Evolutionary conservation across 2,888 invertebrate species (phyloP), one percentile per base, ranked within the genome.

Genomic region (Melinaea menophilus): DNA sequence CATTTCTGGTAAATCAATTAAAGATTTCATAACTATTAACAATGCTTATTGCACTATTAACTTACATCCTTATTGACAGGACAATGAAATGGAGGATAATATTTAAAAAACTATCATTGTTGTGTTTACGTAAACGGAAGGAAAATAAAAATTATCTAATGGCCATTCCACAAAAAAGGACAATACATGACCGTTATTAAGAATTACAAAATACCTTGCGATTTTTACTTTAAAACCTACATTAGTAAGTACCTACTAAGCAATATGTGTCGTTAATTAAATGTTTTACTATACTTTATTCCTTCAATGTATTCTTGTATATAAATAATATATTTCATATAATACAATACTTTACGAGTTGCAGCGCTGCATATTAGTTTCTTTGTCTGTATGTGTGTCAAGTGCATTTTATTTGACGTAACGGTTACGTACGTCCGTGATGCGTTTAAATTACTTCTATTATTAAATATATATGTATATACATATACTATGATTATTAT

Each of bases 341-440:
- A 46, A 41, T 55, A n/a, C 22, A 9, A 46, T 47, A 22, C 45
- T 54, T 58, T 54, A 58, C 34, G 11, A 31, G 5, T 46, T 51
- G 61, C 61, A 58, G 22, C 59, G 45, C 47, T 56, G 51, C 47
- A 58, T 61, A 63, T 61, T 65, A 54, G 63, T 58, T 65, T 62
- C 66, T 69, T 65, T 67, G 66, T 67, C 48, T 62, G 54, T 62
- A 68, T 64, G 65, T 70, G 56, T 70, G 70, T 70, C 68, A 70
- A 70, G 70, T 67, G 62, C 66, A 66, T 62, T 55, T 48, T 64
- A 62, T 37, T 56, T 34, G 54, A 57, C 46, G 48, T 59, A 61
- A 46, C 58, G 37, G 51, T 51, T 5, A 51, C 31, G 12, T 13
- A 56, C 11, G 9, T 9, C 33, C 11, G 35, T 5, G 35, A 35